phyloP scores from a whole-genome alignment of 2,888 invertebrate species.

The Pollenia labialis region DNA sequence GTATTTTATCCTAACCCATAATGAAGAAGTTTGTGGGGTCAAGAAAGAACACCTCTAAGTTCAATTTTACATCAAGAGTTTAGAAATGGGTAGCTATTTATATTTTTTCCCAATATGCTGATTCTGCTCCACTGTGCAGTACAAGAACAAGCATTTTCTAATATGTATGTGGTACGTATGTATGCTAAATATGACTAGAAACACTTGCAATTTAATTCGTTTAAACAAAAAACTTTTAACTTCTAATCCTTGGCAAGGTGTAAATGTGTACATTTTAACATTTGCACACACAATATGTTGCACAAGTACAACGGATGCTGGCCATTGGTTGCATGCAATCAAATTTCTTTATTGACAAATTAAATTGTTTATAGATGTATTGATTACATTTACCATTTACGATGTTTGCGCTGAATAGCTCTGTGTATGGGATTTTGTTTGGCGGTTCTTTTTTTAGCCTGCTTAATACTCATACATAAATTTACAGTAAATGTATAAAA shows the following conservation, averaged over 20 bases:
- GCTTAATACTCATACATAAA: too few species aligned
- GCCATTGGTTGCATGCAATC: constrained; percentile 40
- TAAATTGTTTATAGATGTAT: constrained; percentile 65
- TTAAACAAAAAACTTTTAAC: constrained; percentile 34
- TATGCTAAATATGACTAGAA: constrained; percentile 7
- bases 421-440: not conserved
- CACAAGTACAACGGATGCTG: not conserved
- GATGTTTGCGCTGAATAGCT: not conserved
- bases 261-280: not conserved
- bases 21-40: too few species aligned
- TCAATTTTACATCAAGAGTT: too few species aligned
- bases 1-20: too few species aligned
- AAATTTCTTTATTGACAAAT: constrained; percentile 72
- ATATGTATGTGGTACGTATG: not conserved
- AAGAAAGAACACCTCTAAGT: too few species aligned
- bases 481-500: too few species aligned
- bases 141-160: too few species aligned
- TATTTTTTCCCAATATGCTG: too few species aligned
- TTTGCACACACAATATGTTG: not conserved
- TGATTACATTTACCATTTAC: constrained; percentile 46
- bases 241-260: constrained; percentile 9
- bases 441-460: too few species aligned
- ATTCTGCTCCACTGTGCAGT: too few species aligned
- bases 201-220: constrained; percentile 47
- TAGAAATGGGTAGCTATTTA: too few species aligned